Evolutionary conservation across 2,888 invertebrate genomes (phyloP), one percentile per base, ranked within the genome.

Genomic region (Tineola bisselliella): DNA sequence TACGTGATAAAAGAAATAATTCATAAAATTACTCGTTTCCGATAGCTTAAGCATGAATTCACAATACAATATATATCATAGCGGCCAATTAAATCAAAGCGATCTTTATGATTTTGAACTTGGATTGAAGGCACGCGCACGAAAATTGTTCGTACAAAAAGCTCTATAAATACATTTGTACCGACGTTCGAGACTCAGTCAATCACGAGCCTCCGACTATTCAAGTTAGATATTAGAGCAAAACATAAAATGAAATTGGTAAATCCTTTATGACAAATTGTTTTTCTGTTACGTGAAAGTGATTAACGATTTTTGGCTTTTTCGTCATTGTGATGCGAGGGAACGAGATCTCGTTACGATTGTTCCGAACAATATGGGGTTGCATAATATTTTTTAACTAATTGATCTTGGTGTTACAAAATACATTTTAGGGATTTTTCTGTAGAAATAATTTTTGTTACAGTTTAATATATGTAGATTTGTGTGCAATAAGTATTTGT

Each of bases 201-300:
- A 5, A 15, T 8, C 11, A 4, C 31, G 17, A 30, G n/a, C 44
- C 60, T 44, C 30, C 60, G 52, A n/a, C 25, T n/a, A 48, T 18
- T 48, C 25, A 48, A 48, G 25, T 19, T 31, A 18, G n/a, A 19
- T 31, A 59, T 30, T 31, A 67, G 68, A 67, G 62, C 54, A 68
- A 64, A 66, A 61, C 61, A 59, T 64, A 70, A 66, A 68, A 75
- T 81, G 81, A 72, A 75, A 69, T 75, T 76, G 81, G 81, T 81
- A 81, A 79, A 60, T 60, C 60, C 52, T 25, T n/a, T 60, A 58
- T 60, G 60, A 60, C 48, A 60, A 48, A 60, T 60, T n/a, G 59
- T 59, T 44, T 18, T 44, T 33, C 59, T 15, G 10, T 54, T 59
- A 15, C 25, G 60, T 60, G 60, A 60, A 48, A 60, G 60, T 60